Evolutionary conservation across 2,797 vertebrate genomes (phyloP).

Genomic region (Mormyrops boulengeri): DNA sequence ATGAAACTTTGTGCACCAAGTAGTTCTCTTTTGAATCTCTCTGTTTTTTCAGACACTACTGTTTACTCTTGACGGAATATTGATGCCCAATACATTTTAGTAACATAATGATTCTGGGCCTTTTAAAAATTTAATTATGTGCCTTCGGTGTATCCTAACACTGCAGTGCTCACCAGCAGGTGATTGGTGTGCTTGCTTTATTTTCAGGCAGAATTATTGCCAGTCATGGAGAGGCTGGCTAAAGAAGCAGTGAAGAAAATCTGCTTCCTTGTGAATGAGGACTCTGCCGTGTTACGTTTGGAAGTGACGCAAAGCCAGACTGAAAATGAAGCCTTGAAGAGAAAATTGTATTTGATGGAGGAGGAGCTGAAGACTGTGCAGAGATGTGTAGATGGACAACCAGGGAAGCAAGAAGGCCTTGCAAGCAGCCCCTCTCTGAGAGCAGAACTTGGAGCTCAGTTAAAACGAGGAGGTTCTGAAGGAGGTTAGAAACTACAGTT

Average conservation of each 20-base stretch:
- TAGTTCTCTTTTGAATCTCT: not conserved
- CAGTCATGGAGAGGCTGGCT: constrained; percentile 52
- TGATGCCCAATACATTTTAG: not conserved
- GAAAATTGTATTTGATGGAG: constrained; percentile 43
- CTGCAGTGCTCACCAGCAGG: not conserved
- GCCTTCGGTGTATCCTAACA: not conserved
- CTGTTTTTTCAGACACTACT: not conserved
- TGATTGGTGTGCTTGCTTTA: not conserved
- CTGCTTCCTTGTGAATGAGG: constrained; percentile 51
- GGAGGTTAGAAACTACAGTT: not conserved
- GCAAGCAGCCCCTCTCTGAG: not conserved
- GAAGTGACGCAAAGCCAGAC: constrained; percentile 41
- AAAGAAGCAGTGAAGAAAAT: constrained; percentile 56
- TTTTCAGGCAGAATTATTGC: constrained; percentile 33
- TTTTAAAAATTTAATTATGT: not conserved
- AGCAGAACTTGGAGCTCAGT: constrained; percentile 2
- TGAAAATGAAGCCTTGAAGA: constrained; percentile 44
- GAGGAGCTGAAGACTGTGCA: constrained; percentile 33
- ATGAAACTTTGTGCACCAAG: not conserved
- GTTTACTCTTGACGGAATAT: not conserved
- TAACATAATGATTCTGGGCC: not conserved
- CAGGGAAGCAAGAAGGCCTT: not conserved
- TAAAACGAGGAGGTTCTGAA: not conserved
- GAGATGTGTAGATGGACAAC: not conserved
- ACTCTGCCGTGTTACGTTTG: constrained; percentile 46